phyloP scores from a whole-genome alignment of 2,113 vertebrate genomes.

The Deroptyus accipitrinus region DNA sequence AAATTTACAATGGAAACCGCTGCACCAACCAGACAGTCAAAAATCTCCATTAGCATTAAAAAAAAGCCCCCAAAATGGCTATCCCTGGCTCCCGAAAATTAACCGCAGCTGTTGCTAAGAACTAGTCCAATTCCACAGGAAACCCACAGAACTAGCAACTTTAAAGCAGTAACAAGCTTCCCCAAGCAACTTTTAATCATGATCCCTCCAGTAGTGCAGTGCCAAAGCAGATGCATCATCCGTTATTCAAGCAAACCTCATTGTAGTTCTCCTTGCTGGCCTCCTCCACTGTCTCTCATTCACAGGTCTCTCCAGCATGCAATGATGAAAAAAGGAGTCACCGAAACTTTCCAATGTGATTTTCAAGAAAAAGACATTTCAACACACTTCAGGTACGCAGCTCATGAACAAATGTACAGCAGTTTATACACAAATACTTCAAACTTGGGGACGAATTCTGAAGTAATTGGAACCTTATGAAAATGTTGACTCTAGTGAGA shows the following conservation, averaged over 20 bases:
- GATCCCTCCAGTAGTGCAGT: background rate
- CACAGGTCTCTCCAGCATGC: background rate
- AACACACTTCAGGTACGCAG: background rate
- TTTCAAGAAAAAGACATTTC: constrained; percentile 28
- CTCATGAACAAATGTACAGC: background rate
- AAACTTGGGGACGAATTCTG: constrained; percentile 2
- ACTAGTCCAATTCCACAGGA: constrained; percentile 56
- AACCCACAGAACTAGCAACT: constrained; percentile 66
- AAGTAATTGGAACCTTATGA: constrained; percentile 34
- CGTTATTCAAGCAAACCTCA: constrained; percentile 25
- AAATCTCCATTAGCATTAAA: background rate
- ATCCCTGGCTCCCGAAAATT: constrained; percentile 58
- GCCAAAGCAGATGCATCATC: constrained; percentile 61
- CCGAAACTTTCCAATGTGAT: background rate
- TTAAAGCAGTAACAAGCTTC: constrained; percentile 19
- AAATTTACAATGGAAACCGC: background rate
- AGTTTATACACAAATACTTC: constrained; percentile 1
- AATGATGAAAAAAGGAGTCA: background rate
- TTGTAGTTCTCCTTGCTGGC: background rate
- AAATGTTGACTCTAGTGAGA: constrained; percentile 24
- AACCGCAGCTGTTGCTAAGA: constrained; percentile 67
- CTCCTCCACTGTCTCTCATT: background rate
- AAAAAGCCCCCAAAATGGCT: constrained; percentile 8
- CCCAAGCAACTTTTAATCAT: constrained; percentile 45
- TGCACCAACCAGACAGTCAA: constrained; percentile 7